phyloP scores from a whole-genome alignment of 2,113 vertebrate species.

The Tetraodon nigroviridis region DNA sequence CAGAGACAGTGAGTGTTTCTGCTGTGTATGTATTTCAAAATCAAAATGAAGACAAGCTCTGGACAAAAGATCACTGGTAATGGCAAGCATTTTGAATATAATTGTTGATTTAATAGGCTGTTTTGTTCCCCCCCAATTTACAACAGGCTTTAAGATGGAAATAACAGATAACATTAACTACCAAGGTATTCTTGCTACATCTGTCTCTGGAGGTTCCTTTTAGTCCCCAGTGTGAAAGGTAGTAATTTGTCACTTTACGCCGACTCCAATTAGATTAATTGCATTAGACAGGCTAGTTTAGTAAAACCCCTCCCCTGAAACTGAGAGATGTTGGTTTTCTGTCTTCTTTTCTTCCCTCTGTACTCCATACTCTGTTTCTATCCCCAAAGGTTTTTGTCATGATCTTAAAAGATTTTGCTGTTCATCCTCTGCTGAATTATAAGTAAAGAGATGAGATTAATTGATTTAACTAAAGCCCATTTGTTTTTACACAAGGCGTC shows the following conservation, averaged over 20 bases:
- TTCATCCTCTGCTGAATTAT: conserved; percentile 13
- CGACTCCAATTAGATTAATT: conserved; percentile 94
- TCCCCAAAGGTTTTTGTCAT: conserved; percentile 39
- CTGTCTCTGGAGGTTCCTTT: conserved; percentile 58
- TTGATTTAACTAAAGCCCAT: conserved; percentile 1
- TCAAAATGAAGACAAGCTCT: conserved; percentile 25
- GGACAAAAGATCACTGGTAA: conserved; percentile 24
- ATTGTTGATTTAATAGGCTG: too few species aligned
- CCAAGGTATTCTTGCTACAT: conserved; percentile 56
- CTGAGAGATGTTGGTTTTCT: conserved; percentile 81
- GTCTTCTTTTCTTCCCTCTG: conserved; percentile 75
- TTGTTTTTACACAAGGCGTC: too few species aligned
- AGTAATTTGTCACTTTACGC: conserved; percentile 93
- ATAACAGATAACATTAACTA: conserved; percentile 61
- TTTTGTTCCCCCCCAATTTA: conserved; percentile 40
- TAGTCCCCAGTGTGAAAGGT: conserved; percentile 82
- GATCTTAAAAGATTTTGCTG: conserved; percentile 54
- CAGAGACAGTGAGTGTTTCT: background rate
- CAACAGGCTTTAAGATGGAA: conserved; percentile 48
- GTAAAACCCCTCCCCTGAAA: conserved; percentile 82
- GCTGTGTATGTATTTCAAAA: background rate
- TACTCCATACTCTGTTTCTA: conserved; percentile 39
- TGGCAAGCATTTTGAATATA: conserved; percentile 39
- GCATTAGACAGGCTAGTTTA: conserved; percentile 88
- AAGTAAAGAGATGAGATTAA: conserved; percentile 18